A percentile compares a stretch with the other conserved stretches of the same genome.
Evolutionary conservation across 2,797 vertebrate species (phyloP).

Genomic region (Philypnodon macrostomus): DNA sequence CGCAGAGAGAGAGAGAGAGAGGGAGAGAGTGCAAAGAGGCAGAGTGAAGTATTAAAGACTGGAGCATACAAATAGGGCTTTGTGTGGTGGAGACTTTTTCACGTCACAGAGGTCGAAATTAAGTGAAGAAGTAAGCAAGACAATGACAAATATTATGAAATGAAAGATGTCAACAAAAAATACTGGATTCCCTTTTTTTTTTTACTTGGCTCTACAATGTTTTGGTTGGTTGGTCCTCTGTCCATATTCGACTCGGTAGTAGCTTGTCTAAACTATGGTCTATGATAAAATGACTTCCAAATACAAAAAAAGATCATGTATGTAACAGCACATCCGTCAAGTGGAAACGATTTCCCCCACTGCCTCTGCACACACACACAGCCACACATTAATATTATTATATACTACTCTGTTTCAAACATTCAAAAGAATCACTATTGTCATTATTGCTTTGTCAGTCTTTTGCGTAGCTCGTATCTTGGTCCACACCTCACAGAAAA

Average conservation of each 20-base stretch:
- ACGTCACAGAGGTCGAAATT: conserved; percentile 8
- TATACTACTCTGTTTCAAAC: conserved; percentile 59
- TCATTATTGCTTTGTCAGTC: conserved; percentile 67
- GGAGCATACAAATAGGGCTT: conserved; percentile 8
- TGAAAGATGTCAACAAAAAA: conserved; percentile 33
- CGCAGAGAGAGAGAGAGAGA: conserved; percentile 21
- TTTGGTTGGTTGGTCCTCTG: conserved; percentile 64
- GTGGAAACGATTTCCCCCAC: conserved; percentile 21
- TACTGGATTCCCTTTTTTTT: conserved; percentile 65
- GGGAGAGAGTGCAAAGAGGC: conserved; percentile 13
- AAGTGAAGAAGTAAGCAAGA: conserved; percentile 12
- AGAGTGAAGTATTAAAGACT: conserved; percentile 8
- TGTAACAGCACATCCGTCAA: conserved; percentile 8
- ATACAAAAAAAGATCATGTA: conserved; percentile 32
- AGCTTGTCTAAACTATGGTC: conserved; percentile 28
- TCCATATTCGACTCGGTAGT: conserved; percentile 13
- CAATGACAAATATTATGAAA: conserved; percentile 11
- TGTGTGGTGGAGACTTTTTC: conserved; percentile 7
- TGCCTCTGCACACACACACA: conserved; percentile 39
- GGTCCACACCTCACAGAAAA: conserved; percentile 57
- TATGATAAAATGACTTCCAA: conserved; percentile 24
- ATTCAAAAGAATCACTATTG: conserved; percentile 62
- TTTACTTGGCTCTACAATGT: conserved; percentile 29
- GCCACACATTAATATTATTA: conserved; percentile 41
- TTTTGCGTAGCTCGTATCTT: conserved; percentile 40